Conservation (phyloP, 2,113 vertebrate genomes). For the Procavia capensis region DNA sequence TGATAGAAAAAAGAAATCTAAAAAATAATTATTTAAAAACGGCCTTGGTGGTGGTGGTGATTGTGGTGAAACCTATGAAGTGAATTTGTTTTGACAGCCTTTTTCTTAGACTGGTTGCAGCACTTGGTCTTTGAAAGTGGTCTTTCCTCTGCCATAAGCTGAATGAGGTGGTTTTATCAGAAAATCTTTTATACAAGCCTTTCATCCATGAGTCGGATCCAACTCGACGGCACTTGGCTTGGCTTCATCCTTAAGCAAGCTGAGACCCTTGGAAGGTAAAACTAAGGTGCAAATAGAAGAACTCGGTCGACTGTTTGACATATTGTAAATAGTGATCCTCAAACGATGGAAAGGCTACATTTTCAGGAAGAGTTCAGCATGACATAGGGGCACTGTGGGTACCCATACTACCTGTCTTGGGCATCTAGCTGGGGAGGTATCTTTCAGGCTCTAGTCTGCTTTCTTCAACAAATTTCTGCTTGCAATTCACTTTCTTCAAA, state of each 20-base stretch:
- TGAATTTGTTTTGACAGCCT: neutral
- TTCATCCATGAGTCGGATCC: constrained; percentile 33
- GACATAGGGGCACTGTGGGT: neutral
- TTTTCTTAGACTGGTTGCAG: neutral
- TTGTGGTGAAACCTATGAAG: neutral
- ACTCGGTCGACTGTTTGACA: neutral
- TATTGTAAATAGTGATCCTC: neutral
- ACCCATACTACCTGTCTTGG: too few relatives aligned
- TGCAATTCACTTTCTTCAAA: neutral
- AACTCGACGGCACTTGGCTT: too few relatives aligned
- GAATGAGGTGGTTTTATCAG: neutral
- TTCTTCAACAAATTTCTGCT: neutral
- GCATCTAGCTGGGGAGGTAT: neutral
- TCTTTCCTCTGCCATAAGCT: neutral
- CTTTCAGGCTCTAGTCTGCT: neutral
- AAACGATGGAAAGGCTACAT: neutral
- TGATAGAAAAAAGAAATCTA: constrained; percentile 1
- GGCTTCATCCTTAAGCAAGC: constrained; percentile 34
- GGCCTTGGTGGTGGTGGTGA: neutral
- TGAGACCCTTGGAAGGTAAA: neutral
- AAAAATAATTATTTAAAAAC: constrained; percentile 16
- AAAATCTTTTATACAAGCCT: constrained; percentile 15
- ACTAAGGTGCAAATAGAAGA: neutral
- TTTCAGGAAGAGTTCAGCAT: neutral
- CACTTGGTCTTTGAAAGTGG: constrained; percentile 45